Conservation (phyloP, 2,113 vertebrate genomes). For the Callocephalon fimbriatum region DNA sequence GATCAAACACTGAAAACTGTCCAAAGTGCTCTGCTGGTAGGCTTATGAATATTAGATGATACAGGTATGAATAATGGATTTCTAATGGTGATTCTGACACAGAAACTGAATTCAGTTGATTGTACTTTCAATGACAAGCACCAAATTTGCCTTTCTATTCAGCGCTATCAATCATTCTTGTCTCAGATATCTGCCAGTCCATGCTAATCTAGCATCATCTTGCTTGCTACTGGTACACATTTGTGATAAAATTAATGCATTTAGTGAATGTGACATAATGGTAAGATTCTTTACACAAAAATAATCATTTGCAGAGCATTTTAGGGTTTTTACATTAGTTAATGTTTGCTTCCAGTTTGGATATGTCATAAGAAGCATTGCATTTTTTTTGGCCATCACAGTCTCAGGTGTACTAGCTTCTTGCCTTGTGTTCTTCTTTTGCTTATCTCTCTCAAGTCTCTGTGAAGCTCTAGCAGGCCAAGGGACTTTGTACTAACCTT, state of each 20-base stretch:
- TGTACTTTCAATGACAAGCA: not conserved
- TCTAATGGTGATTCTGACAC: not conserved
- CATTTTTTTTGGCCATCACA: not conserved
- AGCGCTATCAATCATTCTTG: not conserved
- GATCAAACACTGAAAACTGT: not conserved
- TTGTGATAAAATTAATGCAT: not conserved
- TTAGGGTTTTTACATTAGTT: not conserved
- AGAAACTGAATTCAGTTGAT: not conserved
- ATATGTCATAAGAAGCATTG: not conserved
- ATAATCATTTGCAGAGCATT: not conserved
- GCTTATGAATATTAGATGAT: not conserved
- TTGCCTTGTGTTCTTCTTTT: not conserved
- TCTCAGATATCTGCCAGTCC: not conserved
- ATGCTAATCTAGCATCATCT: not conserved
- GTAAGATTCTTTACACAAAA: not conserved
- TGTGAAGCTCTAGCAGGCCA: not conserved
- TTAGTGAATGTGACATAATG: not conserved
- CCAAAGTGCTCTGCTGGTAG: not conserved
- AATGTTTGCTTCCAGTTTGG: not conserved
- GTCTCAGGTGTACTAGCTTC: not conserved
- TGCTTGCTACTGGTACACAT: not conserved
- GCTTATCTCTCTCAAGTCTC: not conserved
- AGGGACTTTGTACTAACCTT: not conserved
- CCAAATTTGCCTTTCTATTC: not conserved
- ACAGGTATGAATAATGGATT: conserved; percentile 5